Conservation (phyloP, 1,140 invertebrate species). For the Drosophila albomicans region DNA sequence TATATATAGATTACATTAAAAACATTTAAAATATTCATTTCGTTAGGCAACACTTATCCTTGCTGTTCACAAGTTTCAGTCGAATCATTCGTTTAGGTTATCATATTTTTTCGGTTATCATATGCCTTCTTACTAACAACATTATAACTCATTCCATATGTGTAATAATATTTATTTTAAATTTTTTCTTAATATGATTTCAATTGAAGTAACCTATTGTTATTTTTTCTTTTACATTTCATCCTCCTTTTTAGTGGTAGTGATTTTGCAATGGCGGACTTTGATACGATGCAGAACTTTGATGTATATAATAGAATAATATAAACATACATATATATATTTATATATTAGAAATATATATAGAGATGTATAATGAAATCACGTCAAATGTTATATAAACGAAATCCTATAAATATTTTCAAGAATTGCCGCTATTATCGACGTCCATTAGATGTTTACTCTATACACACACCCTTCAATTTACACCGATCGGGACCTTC, state of each 20-base stretch:
- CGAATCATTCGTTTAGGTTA: background rate
- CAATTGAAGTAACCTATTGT: constrained; percentile 43
- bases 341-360: constrained; percentile 42
- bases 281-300: constrained; percentile 76
- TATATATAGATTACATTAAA: background rate
- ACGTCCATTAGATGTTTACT: constrained; percentile 56
- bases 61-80: background rate
- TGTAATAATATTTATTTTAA: constrained; percentile 13
- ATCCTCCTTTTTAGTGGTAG: constrained; percentile 65
- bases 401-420: constrained; percentile 52
- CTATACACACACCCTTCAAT: constrained; percentile 25
- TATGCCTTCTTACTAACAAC: constrained; percentile 20
- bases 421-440: constrained; percentile 50
- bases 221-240: constrained; percentile 37
- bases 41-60: background rate
- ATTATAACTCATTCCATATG: constrained; percentile 17
- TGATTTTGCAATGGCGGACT: constrained; percentile 77
- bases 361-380: constrained; percentile 24
- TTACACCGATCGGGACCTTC: constrained; percentile 43
- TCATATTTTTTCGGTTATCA: constrained; percentile 23
- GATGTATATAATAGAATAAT: constrained; percentile 66
- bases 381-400: constrained; percentile 27
- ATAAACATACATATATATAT: constrained; percentile 37
- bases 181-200: constrained; percentile 15
- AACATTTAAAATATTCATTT: background rate